phyloP scores from a whole-genome alignment of 2,888 invertebrate species.

The Agonopterix arenella region DNA sequence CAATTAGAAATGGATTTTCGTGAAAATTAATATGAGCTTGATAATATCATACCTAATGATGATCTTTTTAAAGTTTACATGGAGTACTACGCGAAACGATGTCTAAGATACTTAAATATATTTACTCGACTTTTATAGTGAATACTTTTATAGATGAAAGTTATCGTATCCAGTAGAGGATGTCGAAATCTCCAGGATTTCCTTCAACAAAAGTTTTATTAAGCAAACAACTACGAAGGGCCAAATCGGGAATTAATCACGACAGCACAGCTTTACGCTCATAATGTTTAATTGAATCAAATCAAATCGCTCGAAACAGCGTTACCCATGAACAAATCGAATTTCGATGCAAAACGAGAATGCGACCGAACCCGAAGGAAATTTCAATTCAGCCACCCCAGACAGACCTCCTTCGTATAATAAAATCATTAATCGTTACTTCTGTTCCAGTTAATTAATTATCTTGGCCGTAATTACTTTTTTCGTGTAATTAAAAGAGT shows the following conservation, averaged over 20 bases:
- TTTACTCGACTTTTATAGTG: no score
- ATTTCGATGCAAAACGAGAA: constrained; percentile 53
- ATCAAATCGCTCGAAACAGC: constrained; percentile 52
- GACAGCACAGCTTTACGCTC: neutral
- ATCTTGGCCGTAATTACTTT: constrained; percentile 76
- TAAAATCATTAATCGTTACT: constrained; percentile 78
- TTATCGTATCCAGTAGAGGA: no score
- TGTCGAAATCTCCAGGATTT: no score
- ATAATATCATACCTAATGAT: no score
- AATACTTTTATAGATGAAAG: no score
- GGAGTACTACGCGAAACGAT: no score
- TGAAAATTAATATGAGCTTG: no score
- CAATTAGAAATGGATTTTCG: no score
- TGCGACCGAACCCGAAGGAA: constrained; percentile 49
- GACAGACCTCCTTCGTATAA: constrained; percentile 71
- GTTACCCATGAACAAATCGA: constrained; percentile 50
- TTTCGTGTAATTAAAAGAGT: constrained; percentile 78
- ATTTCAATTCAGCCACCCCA: constrained; percentile 63
- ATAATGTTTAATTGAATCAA: constrained; percentile 57
- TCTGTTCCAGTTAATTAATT: constrained; percentile 78
- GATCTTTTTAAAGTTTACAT: no score
- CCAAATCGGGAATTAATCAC: neutral
- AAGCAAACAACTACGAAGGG: neutral
- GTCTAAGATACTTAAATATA: no score
- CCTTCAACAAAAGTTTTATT: no score